Conservation (phyloP, 1,140 invertebrate species). For the Apis mellifera region Amel_HAv3.1 CM009934.2:6303001-6303500, state of each 20-base stretch:
- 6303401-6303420: slow-evolving; percentile 3
- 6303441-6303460: neutral
- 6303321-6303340: neutral
- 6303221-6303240: slow-evolving; percentile 60
- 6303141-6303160: neutral
- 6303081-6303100: neutral
- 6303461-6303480: neutral
- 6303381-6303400: slow-evolving; percentile 3
- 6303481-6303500: neutral
- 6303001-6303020: slow-evolving; percentile 28
- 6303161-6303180: neutral
- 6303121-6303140: neutral
- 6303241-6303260: slow-evolving; percentile 10
- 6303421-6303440: neutral
- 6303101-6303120: slow-evolving; percentile 2
- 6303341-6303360: slow-evolving; percentile 24
- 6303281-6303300: slow-evolving; percentile 65
- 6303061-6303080: too few relatives aligned
- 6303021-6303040: neutral
- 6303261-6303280: slow-evolving; percentile 63
- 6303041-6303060: neutral
- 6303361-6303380: slow-evolving; percentile 9
- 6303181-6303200: slow-evolving; percentile 35
- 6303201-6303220: slow-evolving; percentile 65
- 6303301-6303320: slow-evolving; percentile 48